Base-by-base conservation (phyloP, 2,888 invertebrate genomes). In the Automeris io region DNA sequence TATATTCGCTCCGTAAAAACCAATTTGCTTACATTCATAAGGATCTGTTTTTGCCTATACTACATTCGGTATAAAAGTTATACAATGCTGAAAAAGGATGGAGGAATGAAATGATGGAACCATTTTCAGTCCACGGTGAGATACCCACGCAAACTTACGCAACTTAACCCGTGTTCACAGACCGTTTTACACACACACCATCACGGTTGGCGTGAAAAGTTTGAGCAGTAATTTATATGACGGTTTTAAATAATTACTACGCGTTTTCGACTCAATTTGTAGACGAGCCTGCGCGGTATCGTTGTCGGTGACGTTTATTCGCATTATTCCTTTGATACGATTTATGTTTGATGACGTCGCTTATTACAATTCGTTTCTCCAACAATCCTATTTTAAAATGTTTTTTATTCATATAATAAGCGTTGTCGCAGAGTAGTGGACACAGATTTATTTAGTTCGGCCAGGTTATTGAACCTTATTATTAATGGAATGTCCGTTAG, bases 231-330 rank as follows among this genome's bases (percentile, higher is more conserved):
- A 86, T 85, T 85, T 85, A 85, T 86, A 85, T 82, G 85, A 83
- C 80, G 83, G 82, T 85, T 83, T 29, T 85, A 86, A 86, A 86
- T 86, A 85, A 85, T 85, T 86, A 85, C 83, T 76, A 60, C 73
- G 71, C 80, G 81, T 83, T 86, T 83, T 83, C 82, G 73, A 80
- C 81, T 81, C 83, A 82, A 86, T 85, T 86, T 83, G 83, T 77
- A 81, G 79, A 85, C 82, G 82, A 80, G 79, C 60, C 63, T 57
- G 57, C 60, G 61, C 57, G 61, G 62, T 70, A 68, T 71, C 64
- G 69, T 66, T 61, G 69, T 54, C 60, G 69, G 63, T 68, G 77
- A 75, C 74, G 70, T 75, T 78, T 70, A 73, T 72, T 61, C 59
- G 63, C 50, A 57, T 66, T 63, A 68, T 61, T 68, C 66, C 62